Evolutionary conservation across 2,888 invertebrate genomes (phyloP).

Genomic region (Scotopteryx bipunctaria): DNA sequence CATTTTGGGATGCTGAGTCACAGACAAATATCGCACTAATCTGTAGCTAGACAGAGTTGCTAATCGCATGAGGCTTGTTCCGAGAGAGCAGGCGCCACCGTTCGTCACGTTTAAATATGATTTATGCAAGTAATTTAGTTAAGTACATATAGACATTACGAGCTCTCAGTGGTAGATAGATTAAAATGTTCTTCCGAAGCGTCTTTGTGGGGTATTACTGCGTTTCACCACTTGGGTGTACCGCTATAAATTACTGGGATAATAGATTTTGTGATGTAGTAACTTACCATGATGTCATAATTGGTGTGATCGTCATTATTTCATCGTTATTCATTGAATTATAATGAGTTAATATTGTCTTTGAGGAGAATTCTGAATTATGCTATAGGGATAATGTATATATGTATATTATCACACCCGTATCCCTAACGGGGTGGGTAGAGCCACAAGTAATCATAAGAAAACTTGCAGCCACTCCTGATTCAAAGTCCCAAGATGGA

Average conservation of each 20-base stretch:
- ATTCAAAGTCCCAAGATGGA: too few relatives aligned
- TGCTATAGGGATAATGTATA: too few relatives aligned
- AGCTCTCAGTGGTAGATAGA: constrained; percentile 63
- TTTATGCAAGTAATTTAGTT: constrained; percentile 82
- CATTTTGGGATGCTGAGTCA: constrained; percentile 4
- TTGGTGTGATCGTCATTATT: constrained; percentile 11
- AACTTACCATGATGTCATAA: constrained; percentile 14
- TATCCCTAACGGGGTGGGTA: too few relatives aligned
- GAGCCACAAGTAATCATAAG: too few relatives aligned
- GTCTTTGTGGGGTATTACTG: constrained; percentile 48
- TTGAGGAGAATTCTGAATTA: too few relatives aligned
- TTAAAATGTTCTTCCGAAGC: constrained; percentile 70
- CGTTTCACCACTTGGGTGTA: constrained; percentile 19
- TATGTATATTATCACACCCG: too few relatives aligned
- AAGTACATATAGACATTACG: constrained; percentile 79
- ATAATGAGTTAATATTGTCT: neutral
- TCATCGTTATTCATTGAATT: neutral
- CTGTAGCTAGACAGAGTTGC: constrained; percentile 42
- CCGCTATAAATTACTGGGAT: constrained; percentile 31
- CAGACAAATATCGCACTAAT: constrained; percentile 46
- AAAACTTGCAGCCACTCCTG: too few relatives aligned
- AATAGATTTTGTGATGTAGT: constrained; percentile 25
- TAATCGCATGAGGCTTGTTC: constrained; percentile 46
- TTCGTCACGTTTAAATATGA: constrained; percentile 82
- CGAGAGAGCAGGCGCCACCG: constrained; percentile 51